These are phyloP conservation scores for Ciconia maguari DNA, from an alignment of 2,113 vertebrate genomes.

Conservation along the genomic window DNA sequence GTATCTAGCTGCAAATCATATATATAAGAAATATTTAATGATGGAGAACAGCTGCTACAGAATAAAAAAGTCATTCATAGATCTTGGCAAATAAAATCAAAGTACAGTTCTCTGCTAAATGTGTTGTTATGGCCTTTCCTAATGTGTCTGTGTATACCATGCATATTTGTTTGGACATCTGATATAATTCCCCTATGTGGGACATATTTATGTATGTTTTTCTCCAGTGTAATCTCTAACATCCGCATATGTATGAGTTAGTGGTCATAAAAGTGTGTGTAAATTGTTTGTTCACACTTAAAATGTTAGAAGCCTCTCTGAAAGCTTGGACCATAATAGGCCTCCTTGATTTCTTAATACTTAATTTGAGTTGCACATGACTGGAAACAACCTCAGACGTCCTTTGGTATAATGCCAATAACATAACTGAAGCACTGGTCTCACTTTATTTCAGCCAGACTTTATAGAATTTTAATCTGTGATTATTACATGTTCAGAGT, in stretches of 20 bases:
- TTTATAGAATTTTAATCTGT: not conserved
- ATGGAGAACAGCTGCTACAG: not conserved
- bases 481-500: not conserved
- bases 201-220: not conserved
- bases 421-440: not conserved
- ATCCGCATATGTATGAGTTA: not conserved
- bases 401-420: not conserved
- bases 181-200: not conserved
- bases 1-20: not conserved
- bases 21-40: not conserved
- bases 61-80: not conserved
- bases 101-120: not conserved
- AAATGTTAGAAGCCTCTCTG: not conserved
- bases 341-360: not conserved
- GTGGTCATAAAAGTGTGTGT: not conserved
- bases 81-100: not conserved
- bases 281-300: constrained; percentile 3
- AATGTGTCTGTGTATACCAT: constrained; percentile 52
- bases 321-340: not conserved
- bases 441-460: not conserved
- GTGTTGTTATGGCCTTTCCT: constrained; percentile 9
- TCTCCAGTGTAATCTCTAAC: not conserved
- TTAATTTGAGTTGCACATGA: not conserved
- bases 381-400: not conserved
- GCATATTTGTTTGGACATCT: constrained; percentile 4